phyloP scores from a whole-genome alignment of 2,888 invertebrate genomes.

The Athrips mouffetella region DNA sequence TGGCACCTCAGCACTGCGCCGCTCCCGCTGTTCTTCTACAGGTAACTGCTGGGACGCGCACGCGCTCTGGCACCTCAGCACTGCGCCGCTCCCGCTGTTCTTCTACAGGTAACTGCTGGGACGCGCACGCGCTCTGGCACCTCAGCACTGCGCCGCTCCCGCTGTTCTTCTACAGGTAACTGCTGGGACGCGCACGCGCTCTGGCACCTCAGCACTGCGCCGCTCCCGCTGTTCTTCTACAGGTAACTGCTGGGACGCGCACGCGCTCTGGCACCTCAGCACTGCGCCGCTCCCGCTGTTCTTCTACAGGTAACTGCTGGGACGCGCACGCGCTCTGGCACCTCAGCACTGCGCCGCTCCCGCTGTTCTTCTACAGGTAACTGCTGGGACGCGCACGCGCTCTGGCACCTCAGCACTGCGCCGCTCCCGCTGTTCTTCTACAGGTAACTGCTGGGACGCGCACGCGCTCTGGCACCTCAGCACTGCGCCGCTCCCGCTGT shows the following conservation, averaged over 20 bases:
- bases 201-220: constrained; percentile 94
- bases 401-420: constrained; percentile 95
- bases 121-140: constrained; percentile 98
- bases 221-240: constrained; percentile 88
- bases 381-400: constrained; percentile 90
- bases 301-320: constrained; percentile 86
- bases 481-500: constrained; percentile 86
- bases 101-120: constrained; percentile 89
- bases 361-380: constrained; percentile 90
- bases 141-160: constrained; percentile 89
- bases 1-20: constrained; percentile 96
- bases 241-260: constrained; percentile 89
- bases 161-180: constrained; percentile 89
- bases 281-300: constrained; percentile 88
- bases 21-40: constrained; percentile 88
- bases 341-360: constrained; percentile 88
- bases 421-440: constrained; percentile 89
- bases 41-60: constrained; percentile 91
- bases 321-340: constrained; percentile 98
- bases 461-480: constrained; percentile 97
- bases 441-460: constrained; percentile 87
- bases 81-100: constrained; percentile 86
- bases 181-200: constrained; percentile 92
- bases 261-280: constrained; percentile 95
- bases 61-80: constrained; percentile 95